These are phyloP conservation scores for Drosophila pruinosa DNA, from an alignment of 1,140 invertebrate genomes.

Conservation along the genomic window DNA sequence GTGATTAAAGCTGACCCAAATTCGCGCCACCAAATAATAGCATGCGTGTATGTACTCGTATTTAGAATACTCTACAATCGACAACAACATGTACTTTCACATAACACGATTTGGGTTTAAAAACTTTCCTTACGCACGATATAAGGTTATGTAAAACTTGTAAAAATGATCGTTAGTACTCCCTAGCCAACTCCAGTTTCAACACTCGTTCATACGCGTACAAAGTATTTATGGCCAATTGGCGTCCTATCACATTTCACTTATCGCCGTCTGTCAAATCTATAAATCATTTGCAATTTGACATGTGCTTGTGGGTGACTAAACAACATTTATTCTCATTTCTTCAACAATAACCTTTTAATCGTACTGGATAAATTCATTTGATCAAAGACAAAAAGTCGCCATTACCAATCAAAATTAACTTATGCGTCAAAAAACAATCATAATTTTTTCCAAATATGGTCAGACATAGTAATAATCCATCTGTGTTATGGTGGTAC, in stretches of 20 bases:
- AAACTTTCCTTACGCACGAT: conserved; percentile 71
- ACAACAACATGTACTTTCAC: conserved; percentile 47
- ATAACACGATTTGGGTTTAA: not conserved
- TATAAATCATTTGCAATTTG: conserved; percentile 75
- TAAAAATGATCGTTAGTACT: conserved; percentile 53
- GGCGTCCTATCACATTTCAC: conserved; percentile 24
- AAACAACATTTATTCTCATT: conserved; percentile 59
- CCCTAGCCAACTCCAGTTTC: conserved; percentile 28
- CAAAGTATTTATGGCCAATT: conserved; percentile 1
- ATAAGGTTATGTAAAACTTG: conserved; percentile 66
- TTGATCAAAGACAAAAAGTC: conserved; percentile 22
- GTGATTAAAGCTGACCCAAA: conserved; percentile 54
- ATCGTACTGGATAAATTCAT: conserved; percentile 53
- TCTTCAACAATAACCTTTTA: conserved; percentile 50
- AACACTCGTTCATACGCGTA: not conserved
- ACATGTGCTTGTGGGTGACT: conserved; percentile 69
- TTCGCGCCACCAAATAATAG: conserved; percentile 10
- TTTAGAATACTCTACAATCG: conserved; percentile 17
- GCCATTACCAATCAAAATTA: conserved; percentile 66
- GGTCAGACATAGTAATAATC: conserved; percentile 42
- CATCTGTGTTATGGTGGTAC: not conserved
- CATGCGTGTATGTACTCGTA: no score
- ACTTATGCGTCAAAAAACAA: conserved; percentile 43
- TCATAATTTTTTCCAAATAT: conserved; percentile 63
- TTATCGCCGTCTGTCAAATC: conserved; percentile 20